A percentile compares a stretch with the other conserved stretches of the same genome.
phyloP scores from a whole-genome alignment of 1,140 invertebrate species.

The Macrobrachium rosenbergii region DNA sequence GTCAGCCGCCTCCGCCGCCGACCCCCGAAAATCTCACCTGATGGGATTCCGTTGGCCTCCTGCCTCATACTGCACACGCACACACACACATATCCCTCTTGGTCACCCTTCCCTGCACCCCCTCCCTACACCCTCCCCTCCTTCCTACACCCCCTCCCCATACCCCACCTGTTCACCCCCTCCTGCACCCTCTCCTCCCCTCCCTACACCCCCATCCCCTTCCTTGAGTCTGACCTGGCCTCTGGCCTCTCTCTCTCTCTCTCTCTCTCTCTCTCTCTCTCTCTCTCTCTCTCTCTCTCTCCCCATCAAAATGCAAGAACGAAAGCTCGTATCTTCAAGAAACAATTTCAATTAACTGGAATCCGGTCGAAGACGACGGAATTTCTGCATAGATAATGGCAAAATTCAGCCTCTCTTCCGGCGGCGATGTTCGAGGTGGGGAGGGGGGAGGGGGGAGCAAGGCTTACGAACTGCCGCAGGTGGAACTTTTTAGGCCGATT shows the following conservation, averaged over 20 bases:
- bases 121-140: neutral
- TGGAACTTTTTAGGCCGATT: neutral
- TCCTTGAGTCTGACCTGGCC: too few species aligned
- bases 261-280: neutral
- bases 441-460: too few species aligned
- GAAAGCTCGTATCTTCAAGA: conserved; percentile 62
- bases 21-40: neutral
- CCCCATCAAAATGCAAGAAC: conserved; percentile 60
- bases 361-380: conserved; percentile 56
- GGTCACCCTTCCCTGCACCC: neutral
- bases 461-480: conserved; percentile 48
- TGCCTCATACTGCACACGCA: neutral
- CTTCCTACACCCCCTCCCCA: too few species aligned
- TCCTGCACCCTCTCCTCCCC: too few species aligned
- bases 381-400: conserved; percentile 63
- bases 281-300: neutral
- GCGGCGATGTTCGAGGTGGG: neutral
- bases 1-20: too few species aligned
- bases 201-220: too few species aligned
- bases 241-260: neutral
- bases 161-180: too few species aligned
- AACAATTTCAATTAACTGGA: conserved; percentile 63
- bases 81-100: neutral
- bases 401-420: conserved; percentile 55
- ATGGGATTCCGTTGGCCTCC: neutral